Conservation (phyloP, 2,888 invertebrate genomes). For the Coleophora flavipennella region DNA sequence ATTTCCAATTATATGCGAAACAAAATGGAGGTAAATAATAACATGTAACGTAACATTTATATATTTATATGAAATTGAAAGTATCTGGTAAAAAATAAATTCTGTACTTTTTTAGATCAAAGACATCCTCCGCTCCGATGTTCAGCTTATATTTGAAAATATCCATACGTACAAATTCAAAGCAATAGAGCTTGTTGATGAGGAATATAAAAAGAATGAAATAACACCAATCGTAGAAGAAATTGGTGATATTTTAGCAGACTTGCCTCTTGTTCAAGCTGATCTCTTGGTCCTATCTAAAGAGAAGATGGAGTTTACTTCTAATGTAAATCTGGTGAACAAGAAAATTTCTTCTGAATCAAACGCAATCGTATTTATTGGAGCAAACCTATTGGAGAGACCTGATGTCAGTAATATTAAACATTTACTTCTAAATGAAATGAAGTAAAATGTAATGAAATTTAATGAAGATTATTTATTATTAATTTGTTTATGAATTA, state of each 20-base stretch:
- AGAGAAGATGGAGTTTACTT: constrained; percentile 55
- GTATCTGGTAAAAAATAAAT: no score
- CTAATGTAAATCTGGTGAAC: constrained; percentile 72
- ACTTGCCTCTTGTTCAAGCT: constrained; percentile 79
- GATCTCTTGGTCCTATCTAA: constrained; percentile 74
- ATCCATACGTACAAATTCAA: constrained; percentile 74
- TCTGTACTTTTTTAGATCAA: constrained; percentile 31
- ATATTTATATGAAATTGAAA: no score
- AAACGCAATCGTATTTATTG: constrained; percentile 63
- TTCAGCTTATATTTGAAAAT: constrained; percentile 84
- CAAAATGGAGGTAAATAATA: constrained; percentile 42
- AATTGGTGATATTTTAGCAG: constrained; percentile 74
- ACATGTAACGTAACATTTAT: no score
- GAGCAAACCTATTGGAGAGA: constrained; percentile 62
- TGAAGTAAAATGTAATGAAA: no score
- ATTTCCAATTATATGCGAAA: constrained; percentile 71
- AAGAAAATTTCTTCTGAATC: constrained; percentile 70
- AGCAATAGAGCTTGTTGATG: constrained; percentile 65
- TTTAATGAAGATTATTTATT: not conserved
- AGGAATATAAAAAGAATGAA: constrained; percentile 59
- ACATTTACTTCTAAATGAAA: not conserved
- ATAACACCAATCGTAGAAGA: constrained; percentile 64
- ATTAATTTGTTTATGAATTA: no score
- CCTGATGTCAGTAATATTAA: constrained; percentile 41
- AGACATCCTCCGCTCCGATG: constrained; percentile 71